Conservation (phyloP, 2,113 vertebrate species). For the Leucoraja erinaceus region DNA sequence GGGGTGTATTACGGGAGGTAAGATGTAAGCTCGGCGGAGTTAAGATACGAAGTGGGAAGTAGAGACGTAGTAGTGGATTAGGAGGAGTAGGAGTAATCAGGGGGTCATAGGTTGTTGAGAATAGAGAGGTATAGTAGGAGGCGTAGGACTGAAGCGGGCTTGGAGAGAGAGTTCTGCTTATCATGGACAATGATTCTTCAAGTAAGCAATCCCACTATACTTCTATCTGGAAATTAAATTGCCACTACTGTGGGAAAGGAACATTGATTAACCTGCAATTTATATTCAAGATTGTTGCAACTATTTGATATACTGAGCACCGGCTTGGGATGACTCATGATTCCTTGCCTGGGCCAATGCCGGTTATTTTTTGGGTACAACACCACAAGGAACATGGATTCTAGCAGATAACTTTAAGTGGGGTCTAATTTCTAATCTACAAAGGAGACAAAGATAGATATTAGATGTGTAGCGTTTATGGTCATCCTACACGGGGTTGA, state of each 20-base stretch:
- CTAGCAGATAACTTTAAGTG: background rate
- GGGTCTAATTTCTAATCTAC: background rate
- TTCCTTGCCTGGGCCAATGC: background rate
- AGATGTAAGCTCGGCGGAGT: too few species aligned
- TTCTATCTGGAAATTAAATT: background rate
- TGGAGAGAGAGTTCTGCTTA: too few species aligned
- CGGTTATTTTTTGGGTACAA: background rate
- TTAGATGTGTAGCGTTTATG: too few species aligned
- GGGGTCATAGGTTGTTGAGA: too few species aligned
- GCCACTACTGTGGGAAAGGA: background rate
- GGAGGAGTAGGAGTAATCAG: too few species aligned
- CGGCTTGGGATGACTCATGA: background rate
- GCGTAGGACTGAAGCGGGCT: too few species aligned
- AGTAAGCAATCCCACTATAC: background rate
- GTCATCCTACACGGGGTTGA: too few species aligned
- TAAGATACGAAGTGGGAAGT: too few species aligned
- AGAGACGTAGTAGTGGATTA: too few species aligned
- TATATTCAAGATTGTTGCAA: background rate
- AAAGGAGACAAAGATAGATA: background rate
- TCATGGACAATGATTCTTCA: too few species aligned
- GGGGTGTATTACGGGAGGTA: too few species aligned
- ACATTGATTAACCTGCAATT: background rate
- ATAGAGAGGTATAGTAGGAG: too few species aligned
- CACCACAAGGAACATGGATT: conserved; percentile 8
- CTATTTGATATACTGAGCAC: conserved; percentile 9